Percentiles rank a stretch among this genome's conserved stretches.
These are phyloP conservation scores for Ciona savignyi DNA, from an alignment of 23 tunicate genomes.

Conservation along the genomic window DNA sequence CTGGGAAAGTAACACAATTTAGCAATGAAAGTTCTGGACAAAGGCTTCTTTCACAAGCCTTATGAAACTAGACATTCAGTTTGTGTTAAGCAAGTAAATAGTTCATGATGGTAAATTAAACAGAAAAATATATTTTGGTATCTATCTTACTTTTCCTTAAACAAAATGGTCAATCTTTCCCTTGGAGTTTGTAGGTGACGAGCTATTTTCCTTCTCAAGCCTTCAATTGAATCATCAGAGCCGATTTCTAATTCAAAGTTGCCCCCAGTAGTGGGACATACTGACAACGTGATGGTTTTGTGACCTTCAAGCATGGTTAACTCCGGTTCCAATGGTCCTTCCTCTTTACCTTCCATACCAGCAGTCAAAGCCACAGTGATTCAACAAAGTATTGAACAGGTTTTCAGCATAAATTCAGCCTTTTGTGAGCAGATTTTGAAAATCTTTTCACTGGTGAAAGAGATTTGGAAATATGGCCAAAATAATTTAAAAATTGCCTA, in stretches of 20 bases:
- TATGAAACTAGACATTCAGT: no score
- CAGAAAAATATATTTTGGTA: not conserved
- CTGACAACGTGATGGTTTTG: conserved; percentile 21
- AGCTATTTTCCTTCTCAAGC: conserved; percentile 58
- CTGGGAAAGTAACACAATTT: conserved; percentile 30
- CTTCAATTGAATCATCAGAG: conserved; percentile 46
- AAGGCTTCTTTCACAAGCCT: no score
- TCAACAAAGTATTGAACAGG: no score
- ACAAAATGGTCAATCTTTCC: conserved; percentile 61
- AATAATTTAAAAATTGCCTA: no score
- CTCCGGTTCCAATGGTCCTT: not conserved
- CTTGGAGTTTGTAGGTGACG: conserved; percentile 80
- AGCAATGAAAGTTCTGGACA: no score
- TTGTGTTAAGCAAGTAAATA: no score
- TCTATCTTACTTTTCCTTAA: conserved; percentile 78
- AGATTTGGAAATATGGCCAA: no score
- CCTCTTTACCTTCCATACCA: not conserved
- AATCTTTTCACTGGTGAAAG: no score
- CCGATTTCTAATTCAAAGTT: conserved; percentile 52
- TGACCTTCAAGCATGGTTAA: not conserved
- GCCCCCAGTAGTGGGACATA: conserved; percentile 91
- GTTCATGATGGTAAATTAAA: no score
- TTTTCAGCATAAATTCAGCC: no score
- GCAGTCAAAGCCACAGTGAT: no score
- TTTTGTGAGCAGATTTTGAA: no score